phyloP scores from a whole-genome alignment of 30 jellyfish, hydroid and myxozoan genomes.

The Cassiopea xamachana region DNA sequence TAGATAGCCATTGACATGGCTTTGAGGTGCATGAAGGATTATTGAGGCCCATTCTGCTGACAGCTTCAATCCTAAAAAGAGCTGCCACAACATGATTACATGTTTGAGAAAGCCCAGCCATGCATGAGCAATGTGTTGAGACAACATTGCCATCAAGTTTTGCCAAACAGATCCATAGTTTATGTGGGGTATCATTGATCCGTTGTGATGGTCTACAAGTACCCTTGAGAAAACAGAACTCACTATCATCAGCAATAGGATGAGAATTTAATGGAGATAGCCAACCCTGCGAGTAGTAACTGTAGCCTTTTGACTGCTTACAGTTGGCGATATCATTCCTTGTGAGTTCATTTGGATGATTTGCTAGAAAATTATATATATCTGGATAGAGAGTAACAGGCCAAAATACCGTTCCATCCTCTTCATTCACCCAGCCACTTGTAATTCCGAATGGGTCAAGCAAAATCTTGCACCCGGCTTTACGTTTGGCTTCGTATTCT shows the following conservation, averaged over 20 bases:
- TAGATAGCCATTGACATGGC: slow-evolving; percentile 68
- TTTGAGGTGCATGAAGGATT: slow-evolving; percentile 78
- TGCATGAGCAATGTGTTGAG: slow-evolving; percentile 76
- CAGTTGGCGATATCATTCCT: slow-evolving; percentile 41
- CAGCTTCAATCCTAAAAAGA: slow-evolving; percentile 74
- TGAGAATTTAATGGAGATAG: slow-evolving; percentile 13
- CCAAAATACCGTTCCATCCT: slow-evolving; percentile 50
- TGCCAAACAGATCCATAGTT: slow-evolving; percentile 55
- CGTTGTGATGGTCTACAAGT: slow-evolving; percentile 70
- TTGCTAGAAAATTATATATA: slow-evolving; percentile 12
- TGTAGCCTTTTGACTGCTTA: slow-evolving; percentile 46
- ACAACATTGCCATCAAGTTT: slow-evolving; percentile 13
- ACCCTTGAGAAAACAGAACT: slow-evolving; percentile 46
- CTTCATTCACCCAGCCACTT: slow-evolving; percentile 62
- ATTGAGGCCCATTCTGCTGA: slow-evolving; percentile 69
- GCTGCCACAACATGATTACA: slow-evolving; percentile 88
- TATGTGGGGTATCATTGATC: slow-evolving; percentile 65
- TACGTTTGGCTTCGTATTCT: slow-evolving; percentile 21
- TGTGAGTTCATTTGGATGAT: slow-evolving; percentile 24
- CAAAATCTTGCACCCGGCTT: neutral
- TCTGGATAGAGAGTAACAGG: slow-evolving; percentile 54
- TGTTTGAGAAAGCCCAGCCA: slow-evolving; percentile 83
- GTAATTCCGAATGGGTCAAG: slow-evolving; percentile 50
- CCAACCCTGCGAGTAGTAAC: slow-evolving; percentile 46
- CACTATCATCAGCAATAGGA: slow-evolving; percentile 22